A percentile compares a stretch with the other conserved stretches of the same genome.
Conservation (phyloP, 2,888 invertebrate species). For the Archips xylosteana region DNA sequence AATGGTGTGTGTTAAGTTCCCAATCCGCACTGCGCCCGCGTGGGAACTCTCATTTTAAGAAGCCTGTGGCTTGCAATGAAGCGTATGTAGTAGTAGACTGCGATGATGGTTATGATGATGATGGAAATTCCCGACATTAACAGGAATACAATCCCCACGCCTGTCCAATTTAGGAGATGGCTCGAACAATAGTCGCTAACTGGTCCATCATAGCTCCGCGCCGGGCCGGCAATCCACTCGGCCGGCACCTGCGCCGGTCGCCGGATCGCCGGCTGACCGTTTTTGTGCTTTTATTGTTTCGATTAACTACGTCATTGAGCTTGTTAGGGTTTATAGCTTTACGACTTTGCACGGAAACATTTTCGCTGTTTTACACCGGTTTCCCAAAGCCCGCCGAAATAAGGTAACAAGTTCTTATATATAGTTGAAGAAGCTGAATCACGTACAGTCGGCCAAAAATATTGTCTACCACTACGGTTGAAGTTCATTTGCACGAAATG, state of each 20-base stretch:
- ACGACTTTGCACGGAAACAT: background rate
- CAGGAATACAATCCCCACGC: conserved; percentile 18
- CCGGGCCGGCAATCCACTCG: conserved; percentile 38
- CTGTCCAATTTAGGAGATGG: conserved; percentile 67
- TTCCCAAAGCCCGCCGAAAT: background rate
- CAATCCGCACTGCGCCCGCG: too few relatives aligned
- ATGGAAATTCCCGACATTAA: background rate
- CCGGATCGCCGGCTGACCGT: background rate
- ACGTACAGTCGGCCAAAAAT: too few relatives aligned
- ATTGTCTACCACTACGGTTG: too few relatives aligned
- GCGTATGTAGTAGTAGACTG: too few relatives aligned
- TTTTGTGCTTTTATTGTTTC: background rate
- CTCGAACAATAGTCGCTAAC: conserved; percentile 63
- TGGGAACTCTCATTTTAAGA: too few relatives aligned
- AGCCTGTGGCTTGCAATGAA: too few relatives aligned
- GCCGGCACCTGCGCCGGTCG: conserved; percentile 27
- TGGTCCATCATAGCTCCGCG: conserved; percentile 58
- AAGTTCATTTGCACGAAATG: too few relatives aligned
- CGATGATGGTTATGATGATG: too few relatives aligned
- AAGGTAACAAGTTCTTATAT: too few relatives aligned
- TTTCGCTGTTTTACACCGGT: background rate
- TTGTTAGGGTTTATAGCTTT: conserved; percentile 2
- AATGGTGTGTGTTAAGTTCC: too few relatives aligned
- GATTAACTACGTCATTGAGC: conserved; percentile 7
- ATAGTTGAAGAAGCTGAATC: too few relatives aligned